phyloP scores from a whole-genome alignment of 1,140 invertebrate genomes.

The Diabrotica virgifera region DNA sequence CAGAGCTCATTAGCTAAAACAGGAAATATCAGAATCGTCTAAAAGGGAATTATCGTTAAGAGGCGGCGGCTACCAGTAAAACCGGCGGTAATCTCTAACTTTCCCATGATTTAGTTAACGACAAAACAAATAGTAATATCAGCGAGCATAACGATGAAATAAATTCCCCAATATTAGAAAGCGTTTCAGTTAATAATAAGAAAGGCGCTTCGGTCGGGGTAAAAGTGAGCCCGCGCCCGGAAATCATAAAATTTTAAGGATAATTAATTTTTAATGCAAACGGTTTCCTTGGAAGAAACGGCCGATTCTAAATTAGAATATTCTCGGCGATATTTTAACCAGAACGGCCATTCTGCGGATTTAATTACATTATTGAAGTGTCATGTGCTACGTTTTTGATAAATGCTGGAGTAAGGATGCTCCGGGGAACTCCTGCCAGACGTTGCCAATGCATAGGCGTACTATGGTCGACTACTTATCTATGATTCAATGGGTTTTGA shows the following conservation, averaged over 20 bases:
- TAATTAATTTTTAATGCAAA: constrained; percentile 47
- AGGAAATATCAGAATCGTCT: no score
- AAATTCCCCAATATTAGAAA: constrained; percentile 10
- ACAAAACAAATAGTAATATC: no score
- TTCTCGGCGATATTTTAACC: constrained; percentile 46
- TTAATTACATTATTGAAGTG: constrained; percentile 51
- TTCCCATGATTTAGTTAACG: no score
- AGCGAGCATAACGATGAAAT: background rate
- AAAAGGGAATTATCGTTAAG: no score
- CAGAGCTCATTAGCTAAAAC: no score
- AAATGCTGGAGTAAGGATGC: constrained; percentile 36
- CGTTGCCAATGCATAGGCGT: background rate
- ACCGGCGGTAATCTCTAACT: no score
- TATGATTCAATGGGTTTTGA: no score
- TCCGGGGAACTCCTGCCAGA: background rate
- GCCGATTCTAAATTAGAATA: constrained; percentile 46
- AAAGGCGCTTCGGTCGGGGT: background rate
- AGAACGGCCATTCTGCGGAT: constrained; percentile 46
- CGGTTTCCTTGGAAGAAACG: constrained; percentile 32
- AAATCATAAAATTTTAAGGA: constrained; percentile 40
- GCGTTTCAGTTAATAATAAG: constrained; percentile 13
- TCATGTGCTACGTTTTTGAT: constrained; percentile 47
- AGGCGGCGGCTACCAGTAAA: no score
- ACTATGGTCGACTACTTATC: no score
- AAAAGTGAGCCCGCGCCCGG: background rate